phyloP scores from a whole-genome alignment of 2,888 invertebrate genomes.

The Cylindroiulus punctatus region DNA sequence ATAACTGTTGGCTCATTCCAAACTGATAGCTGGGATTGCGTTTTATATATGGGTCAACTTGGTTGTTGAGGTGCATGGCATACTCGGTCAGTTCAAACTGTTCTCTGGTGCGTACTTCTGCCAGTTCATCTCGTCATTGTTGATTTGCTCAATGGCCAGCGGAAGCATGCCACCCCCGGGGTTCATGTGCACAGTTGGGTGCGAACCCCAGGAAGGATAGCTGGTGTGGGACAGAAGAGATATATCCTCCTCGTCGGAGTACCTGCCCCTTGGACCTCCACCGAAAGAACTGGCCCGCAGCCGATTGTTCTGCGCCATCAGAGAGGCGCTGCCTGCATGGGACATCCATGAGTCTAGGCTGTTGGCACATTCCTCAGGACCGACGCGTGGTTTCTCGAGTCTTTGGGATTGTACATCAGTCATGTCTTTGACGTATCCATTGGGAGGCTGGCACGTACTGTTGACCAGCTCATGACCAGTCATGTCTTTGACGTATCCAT shows the following conservation, averaged over 20 bases:
- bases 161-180: constrained; percentile 13
- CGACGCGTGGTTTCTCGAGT: background rate
- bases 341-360: constrained; percentile 43
- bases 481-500: background rate
- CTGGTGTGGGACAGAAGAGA: constrained; percentile 51
- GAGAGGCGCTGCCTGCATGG: background rate
- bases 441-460: background rate
- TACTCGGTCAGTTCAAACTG: background rate
- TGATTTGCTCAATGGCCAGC: constrained; percentile 37
- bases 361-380: background rate
- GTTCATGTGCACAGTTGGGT: constrained; percentile 5
- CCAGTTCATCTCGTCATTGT: constrained; percentile 14
- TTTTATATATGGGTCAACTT: background rate
- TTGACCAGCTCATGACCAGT: background rate
- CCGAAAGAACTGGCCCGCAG: background rate
- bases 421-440: background rate
- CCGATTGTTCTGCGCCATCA: background rate
- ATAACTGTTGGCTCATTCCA: background rate
- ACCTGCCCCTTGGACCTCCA: background rate
- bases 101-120: constrained; percentile 8
- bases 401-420: background rate
- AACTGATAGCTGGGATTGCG: background rate
- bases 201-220: constrained; percentile 48
- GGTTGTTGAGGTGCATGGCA: background rate
- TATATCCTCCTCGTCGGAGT: constrained; percentile 8